These are phyloP conservation scores for Drosophila trapezifrons DNA, from an alignment of 1,140 invertebrate genomes.

Conservation along the genomic window DNA sequence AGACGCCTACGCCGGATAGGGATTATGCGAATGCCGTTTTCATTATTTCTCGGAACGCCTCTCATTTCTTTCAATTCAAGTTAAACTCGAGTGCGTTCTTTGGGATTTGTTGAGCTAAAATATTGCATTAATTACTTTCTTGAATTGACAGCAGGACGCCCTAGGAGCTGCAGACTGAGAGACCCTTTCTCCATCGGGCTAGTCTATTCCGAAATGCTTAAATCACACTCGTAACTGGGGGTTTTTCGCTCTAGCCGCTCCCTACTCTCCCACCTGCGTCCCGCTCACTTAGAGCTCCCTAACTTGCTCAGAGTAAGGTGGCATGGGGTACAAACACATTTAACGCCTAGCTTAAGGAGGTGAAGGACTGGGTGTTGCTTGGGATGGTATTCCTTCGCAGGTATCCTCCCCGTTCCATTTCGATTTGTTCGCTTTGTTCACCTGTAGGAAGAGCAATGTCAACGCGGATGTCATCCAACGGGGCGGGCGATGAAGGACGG, in stretches of 20 bases:
- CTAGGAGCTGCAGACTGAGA: background rate
- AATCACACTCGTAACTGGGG: background rate
- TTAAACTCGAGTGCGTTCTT: constrained; percentile 47
- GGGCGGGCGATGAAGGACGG: constrained; percentile 24
- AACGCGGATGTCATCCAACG: constrained; percentile 52
- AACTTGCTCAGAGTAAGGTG: constrained; percentile 22
- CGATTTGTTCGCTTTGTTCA: constrained; percentile 33
- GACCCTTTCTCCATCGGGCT: background rate
- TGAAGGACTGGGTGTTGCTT: constrained; percentile 8
- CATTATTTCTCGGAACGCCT: constrained; percentile 48
- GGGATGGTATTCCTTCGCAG: background rate
- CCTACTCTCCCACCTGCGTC: background rate
- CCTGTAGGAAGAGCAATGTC: constrained; percentile 56
- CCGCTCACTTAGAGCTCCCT: constrained; percentile 11
- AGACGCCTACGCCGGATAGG: constrained; percentile 32
- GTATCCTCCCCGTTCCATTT: background rate
- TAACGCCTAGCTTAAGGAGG: constrained; percentile 53
- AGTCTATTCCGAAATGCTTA: background rate
- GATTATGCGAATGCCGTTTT: constrained; percentile 64
- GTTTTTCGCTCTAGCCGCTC: background rate
- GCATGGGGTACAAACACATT: constrained; percentile 68
- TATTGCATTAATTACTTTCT: constrained; percentile 67
- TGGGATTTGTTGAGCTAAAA: constrained; percentile 45
- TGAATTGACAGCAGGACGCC: constrained; percentile 47
- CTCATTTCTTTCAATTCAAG: constrained; percentile 60